phyloP scores from a whole-genome alignment of 2,797 vertebrate genomes.

The Parauchenoglanis punctatus region DNA sequence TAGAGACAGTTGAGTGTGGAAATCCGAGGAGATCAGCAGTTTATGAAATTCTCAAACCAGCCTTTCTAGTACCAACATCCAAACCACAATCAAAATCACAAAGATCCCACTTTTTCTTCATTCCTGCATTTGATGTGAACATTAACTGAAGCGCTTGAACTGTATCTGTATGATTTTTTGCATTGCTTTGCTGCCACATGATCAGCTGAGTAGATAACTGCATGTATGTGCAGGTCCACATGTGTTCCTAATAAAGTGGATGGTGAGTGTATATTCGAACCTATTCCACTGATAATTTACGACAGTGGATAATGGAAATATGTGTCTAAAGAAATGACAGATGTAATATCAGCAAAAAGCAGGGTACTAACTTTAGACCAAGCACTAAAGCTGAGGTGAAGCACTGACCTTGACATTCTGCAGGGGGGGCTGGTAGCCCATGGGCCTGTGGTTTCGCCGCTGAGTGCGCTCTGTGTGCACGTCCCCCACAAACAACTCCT shows the following conservation, averaged over 20 bases:
- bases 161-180: neutral
- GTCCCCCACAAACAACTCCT: slow-evolving; percentile 85
- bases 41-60: neutral
- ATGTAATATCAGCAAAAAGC: slow-evolving; percentile 6
- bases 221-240: neutral
- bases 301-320: neutral
- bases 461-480: slow-evolving; percentile 82
- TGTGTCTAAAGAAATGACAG: neutral
- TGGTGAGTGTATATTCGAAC: neutral
- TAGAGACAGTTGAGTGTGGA: neutral
- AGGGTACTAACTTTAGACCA: neutral
- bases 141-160: neutral
- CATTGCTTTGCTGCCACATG: neutral
- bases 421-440: slow-evolving; percentile 84
- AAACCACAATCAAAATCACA: neutral
- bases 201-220: slow-evolving; percentile 8
- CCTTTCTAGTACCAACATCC: neutral
- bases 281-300: neutral
- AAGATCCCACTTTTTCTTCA: neutral
- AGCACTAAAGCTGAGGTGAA: neutral
- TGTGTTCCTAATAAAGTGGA: neutral
- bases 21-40: neutral
- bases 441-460: slow-evolving; percentile 83
- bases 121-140: neutral
- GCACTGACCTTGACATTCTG: slow-evolving; percentile 81